These are phyloP conservation scores for Cheilosia urbana DNA, from an alignment of 2,888 invertebrate species.

Conservation along the genomic window DNA sequence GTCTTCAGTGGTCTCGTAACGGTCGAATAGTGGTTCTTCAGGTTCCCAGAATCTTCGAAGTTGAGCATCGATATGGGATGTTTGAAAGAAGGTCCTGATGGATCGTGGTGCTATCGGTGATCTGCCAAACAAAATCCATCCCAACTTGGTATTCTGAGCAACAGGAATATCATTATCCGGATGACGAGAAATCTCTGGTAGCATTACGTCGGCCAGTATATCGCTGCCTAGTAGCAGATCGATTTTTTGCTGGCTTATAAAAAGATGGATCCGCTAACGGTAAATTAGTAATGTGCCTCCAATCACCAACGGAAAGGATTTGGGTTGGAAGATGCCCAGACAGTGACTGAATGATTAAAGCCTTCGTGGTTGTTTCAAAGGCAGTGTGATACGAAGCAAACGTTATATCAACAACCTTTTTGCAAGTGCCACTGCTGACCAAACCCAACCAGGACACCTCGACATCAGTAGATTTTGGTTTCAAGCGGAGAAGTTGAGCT, in stretches of 20 bases:
- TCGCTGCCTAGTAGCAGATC: conserved; percentile 19
- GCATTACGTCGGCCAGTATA: conserved; percentile 1
- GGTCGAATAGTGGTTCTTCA: conserved; percentile 12
- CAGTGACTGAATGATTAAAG: conserved; percentile 19
- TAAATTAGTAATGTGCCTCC: conserved; percentile 15
- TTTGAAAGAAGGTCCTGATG: too few species aligned
- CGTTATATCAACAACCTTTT: too few species aligned
- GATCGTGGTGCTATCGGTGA: too few species aligned
- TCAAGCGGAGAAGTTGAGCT: conserved; percentile 15
- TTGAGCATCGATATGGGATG: too few species aligned
- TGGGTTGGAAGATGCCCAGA: too few species aligned
- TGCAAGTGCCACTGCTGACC: conserved; percentile 33
- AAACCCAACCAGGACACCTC: conserved; percentile 43
- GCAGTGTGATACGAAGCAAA: not conserved
- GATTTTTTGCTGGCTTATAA: conserved; percentile 9
- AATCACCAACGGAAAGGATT: conserved; percentile 2
- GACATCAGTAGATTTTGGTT: not conserved
- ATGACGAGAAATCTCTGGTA: too few species aligned
- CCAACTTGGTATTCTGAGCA: too few species aligned
- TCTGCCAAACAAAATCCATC: too few species aligned
- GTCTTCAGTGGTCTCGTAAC: conserved; percentile 9
- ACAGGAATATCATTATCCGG: too few species aligned
- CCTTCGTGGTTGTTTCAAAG: conserved; percentile 15
- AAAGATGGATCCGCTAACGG: conserved; percentile 8
- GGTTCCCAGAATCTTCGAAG: too few species aligned